A percentile compares a stretch with the other conserved stretches of the same genome.
Conservation (phyloP, 2,888 invertebrate genomes). For the Tenthredo scrophulariae region DNA sequence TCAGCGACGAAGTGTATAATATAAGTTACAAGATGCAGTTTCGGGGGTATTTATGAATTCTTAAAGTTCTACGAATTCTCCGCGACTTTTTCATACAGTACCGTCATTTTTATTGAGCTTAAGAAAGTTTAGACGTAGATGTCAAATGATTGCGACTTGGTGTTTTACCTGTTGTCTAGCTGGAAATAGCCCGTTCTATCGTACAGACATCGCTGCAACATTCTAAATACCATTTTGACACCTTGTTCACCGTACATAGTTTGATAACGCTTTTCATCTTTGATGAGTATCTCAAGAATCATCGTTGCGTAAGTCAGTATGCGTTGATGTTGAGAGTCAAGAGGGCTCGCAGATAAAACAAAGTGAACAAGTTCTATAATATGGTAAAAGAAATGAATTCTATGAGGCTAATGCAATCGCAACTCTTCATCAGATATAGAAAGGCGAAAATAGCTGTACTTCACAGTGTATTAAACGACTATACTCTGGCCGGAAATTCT, state of each 20-base stretch:
- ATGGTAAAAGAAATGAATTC: neutral
- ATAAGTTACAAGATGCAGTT: neutral
- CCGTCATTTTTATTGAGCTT: neutral
- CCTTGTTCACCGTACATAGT: constrained; percentile 60
- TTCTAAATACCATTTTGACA: constrained; percentile 60
- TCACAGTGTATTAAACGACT: neutral
- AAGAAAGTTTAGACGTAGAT: neutral
- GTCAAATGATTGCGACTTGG: neutral
- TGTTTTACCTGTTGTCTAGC: constrained; percentile 69
- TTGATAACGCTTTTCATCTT: constrained; percentile 33
- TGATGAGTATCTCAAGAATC: constrained; percentile 64
- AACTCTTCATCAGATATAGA: neutral
- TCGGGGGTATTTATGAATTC: neutral
- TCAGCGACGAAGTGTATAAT: neutral
- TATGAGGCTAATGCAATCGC: neutral
- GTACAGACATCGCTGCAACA: constrained; percentile 64
- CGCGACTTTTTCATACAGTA: neutral
- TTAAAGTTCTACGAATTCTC: neutral
- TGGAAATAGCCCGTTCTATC: constrained; percentile 68
- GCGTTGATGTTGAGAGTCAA: constrained; percentile 66
- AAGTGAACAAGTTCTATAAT: constrained; percentile 62
- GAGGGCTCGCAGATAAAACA: constrained; percentile 60
- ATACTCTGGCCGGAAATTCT: neutral
- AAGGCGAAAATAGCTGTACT: neutral
- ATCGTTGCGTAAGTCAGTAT: constrained; percentile 68